These are phyloP conservation scores for Choristoneura rosaceana DNA, from an alignment of 2,888 invertebrate species.

Conservation along the genomic window DNA sequence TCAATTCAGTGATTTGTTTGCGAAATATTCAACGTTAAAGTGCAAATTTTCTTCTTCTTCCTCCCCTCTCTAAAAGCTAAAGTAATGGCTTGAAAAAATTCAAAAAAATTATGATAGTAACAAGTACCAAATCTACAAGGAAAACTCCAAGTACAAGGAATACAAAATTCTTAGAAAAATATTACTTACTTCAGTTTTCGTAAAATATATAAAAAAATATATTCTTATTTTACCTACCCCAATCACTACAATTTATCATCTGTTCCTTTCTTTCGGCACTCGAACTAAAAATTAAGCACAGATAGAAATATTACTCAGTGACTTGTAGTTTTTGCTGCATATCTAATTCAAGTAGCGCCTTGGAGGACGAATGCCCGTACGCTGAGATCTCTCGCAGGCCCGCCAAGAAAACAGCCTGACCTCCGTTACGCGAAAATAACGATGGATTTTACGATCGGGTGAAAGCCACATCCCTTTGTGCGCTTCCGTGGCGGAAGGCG, in stretches of 20 bases:
- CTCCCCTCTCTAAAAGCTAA: too few relatives aligned
- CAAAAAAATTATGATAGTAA: too few relatives aligned
- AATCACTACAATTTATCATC: not conserved
- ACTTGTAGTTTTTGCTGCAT: not conserved
- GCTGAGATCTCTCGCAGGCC: not conserved
- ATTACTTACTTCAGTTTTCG: too few relatives aligned
- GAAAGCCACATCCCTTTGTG: slow-evolving; percentile 59
- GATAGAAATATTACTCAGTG: not conserved
- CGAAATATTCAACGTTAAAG: too few relatives aligned
- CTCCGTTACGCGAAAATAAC: slow-evolving; percentile 56
- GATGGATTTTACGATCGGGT: slow-evolving; percentile 62
- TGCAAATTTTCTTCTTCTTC: too few relatives aligned
- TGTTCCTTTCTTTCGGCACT: not conserved
- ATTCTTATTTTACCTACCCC: too few relatives aligned
- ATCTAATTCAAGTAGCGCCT: not conserved
- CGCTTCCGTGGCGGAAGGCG: slow-evolving; percentile 51
- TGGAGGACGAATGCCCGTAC: not conserved
- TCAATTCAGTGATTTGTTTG: too few relatives aligned
- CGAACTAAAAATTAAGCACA: not conserved
- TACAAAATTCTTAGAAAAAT: too few relatives aligned
- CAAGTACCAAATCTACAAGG: too few relatives aligned
- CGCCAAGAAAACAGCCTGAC: slow-evolving; percentile 28
- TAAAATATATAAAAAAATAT: too few relatives aligned
- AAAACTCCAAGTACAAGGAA: too few relatives aligned
- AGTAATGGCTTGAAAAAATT: too few relatives aligned